A percentile compares a stretch with the other conserved stretches of the same genome.
Evolutionary conservation across 2,888 invertebrate species (phyloP).

Genomic region (Matsumyia berberina): DNA sequence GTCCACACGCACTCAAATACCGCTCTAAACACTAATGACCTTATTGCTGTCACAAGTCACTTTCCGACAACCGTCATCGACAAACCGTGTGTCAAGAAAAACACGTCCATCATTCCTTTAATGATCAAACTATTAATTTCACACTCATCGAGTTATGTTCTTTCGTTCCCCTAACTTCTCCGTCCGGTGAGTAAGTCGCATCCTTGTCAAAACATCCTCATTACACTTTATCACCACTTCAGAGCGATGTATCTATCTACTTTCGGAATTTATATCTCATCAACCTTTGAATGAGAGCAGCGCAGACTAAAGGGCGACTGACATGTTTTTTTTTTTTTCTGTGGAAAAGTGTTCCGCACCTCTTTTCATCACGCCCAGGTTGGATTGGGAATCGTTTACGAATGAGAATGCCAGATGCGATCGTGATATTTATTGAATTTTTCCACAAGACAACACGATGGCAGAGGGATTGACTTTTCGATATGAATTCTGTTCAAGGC

Average conservation of each 20-base stretch:
- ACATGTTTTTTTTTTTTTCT: not conserved
- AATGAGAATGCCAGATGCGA: slow-evolving; percentile 13
- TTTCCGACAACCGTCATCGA: too few relatives aligned
- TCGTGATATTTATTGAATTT: not conserved
- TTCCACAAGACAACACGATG: not conserved
- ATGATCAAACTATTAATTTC: slow-evolving; percentile 11
- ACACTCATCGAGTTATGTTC: not conserved
- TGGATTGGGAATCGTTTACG: slow-evolving; percentile 4
- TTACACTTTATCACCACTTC: slow-evolving; percentile 1
- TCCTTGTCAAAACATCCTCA: slow-evolving; percentile 8
- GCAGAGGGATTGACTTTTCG: not conserved
- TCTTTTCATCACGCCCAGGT: slow-evolving; percentile 5
- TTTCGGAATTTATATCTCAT: not conserved
- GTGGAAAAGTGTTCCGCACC: slow-evolving; percentile 18
- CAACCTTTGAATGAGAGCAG: not conserved
- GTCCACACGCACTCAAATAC: too few relatives aligned
- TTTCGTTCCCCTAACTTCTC: not conserved
- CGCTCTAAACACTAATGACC: too few relatives aligned
- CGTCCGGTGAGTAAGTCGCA: not conserved
- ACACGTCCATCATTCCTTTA: not conserved
- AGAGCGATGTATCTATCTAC: not conserved
- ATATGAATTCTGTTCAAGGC: too few relatives aligned
- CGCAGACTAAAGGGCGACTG: slow-evolving; percentile 8
- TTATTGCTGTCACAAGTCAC: too few relatives aligned
- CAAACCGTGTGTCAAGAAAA: not conserved